phyloP scores from a whole-genome alignment of 2,113 vertebrate genomes.

The Albula goreensis region DNA sequence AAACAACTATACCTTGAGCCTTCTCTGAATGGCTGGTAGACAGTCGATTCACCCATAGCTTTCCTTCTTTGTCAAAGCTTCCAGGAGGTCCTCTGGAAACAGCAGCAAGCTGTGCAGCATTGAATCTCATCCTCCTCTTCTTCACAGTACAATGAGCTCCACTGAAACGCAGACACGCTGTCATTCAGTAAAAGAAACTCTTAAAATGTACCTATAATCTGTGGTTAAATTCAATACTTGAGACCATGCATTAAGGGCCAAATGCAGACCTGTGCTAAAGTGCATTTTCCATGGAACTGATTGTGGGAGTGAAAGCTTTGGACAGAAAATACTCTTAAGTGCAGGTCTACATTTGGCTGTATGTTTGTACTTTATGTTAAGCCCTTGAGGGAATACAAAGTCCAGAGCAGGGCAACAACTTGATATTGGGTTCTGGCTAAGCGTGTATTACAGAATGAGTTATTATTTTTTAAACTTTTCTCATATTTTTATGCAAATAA shows the following conservation, averaged over 20 bases:
- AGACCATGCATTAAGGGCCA: too few species aligned
- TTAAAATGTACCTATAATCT: not conserved
- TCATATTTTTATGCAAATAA: too few species aligned
- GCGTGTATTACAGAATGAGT: too few species aligned
- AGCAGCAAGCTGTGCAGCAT: not conserved
- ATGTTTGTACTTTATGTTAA: too few species aligned
- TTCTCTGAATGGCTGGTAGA: not conserved
- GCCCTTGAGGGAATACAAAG: too few species aligned
- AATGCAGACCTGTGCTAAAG: too few species aligned
- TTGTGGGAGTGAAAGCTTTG: too few species aligned
- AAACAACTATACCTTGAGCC: slow-evolving; percentile 5
- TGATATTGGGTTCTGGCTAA: too few species aligned
- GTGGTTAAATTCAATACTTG: not conserved
- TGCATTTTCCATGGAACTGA: too few species aligned
- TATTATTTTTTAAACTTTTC: too few species aligned
- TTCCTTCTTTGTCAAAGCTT: slow-evolving; percentile 30
- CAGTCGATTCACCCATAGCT: slow-evolving; percentile 18
- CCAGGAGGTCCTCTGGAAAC: slow-evolving; percentile 17
- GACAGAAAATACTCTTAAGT: too few species aligned
- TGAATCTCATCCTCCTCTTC: slow-evolving; percentile 21
- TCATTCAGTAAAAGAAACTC: not conserved
- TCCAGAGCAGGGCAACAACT: not conserved
- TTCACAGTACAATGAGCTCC: not conserved
- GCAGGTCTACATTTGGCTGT: too few species aligned
- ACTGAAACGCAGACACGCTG: not conserved